Evolutionary conservation across 2,888 invertebrate species (phyloP).

Genomic region (Priocnemis perturbator): DNA sequence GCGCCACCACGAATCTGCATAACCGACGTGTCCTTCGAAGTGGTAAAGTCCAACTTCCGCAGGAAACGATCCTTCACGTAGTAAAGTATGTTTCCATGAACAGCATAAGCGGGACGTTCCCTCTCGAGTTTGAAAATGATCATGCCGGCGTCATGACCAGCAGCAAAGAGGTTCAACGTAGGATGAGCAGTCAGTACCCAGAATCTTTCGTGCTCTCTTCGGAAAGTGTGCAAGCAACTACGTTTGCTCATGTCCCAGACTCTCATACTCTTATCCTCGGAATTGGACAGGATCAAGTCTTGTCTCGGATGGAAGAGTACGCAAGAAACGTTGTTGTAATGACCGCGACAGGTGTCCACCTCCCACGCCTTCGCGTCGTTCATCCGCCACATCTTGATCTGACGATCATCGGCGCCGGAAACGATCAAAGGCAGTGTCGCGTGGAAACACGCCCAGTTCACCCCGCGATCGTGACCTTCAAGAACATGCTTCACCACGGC

Average conservation of each 20-base stretch:
- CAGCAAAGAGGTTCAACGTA: slow-evolving; percentile 96
- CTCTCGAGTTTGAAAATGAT: slow-evolving; percentile 90
- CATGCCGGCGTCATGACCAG: slow-evolving; percentile 99
- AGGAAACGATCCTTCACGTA: slow-evolving; percentile 96
- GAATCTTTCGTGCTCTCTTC: slow-evolving; percentile 97
- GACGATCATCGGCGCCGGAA: slow-evolving; percentile 98
- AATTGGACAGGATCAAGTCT: slow-evolving; percentile 96
- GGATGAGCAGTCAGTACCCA: slow-evolving; percentile 98
- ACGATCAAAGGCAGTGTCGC: slow-evolving; percentile 95
- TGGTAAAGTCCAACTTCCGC: slow-evolving; percentile 93
- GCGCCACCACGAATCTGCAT: slow-evolving; percentile 93
- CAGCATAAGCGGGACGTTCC: slow-evolving; percentile 96
- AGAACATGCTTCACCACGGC: slow-evolving; percentile 93
- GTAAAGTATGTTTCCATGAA: slow-evolving; percentile 93
- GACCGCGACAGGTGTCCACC: slow-evolving; percentile 99
- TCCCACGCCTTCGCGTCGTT: slow-evolving; percentile 99
- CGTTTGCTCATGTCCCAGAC: slow-evolving; percentile 99
- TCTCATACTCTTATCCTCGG: slow-evolving; percentile 97
- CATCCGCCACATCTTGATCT: slow-evolving; percentile 99
- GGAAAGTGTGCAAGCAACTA: slow-evolving; percentile 92
- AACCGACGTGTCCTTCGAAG: slow-evolving; percentile 93
- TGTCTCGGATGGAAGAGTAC: slow-evolving; percentile 97
- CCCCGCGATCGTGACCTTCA: slow-evolving; percentile 97
- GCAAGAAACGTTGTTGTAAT: slow-evolving; percentile 99
- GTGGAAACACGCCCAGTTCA: slow-evolving; percentile 99